These are phyloP conservation scores for Leucophenga varia DNA, from an alignment of 1,140 invertebrate species.

Conservation along the genomic window DNA sequence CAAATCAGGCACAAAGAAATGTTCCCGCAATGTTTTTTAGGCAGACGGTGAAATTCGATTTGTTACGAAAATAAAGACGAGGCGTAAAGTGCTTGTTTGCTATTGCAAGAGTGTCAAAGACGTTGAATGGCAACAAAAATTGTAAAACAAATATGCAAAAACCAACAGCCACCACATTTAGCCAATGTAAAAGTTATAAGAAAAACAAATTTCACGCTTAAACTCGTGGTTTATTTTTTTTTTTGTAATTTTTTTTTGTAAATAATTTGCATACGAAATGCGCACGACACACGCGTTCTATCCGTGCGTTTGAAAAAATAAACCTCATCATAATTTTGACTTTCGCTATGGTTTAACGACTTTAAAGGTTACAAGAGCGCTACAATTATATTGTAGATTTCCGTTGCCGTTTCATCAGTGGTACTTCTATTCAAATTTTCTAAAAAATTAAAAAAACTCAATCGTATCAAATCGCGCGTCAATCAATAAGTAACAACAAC, in stretches of 20 bases:
- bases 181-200: slow-evolving; percentile 2
- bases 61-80: slow-evolving; percentile 37
- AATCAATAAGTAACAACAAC: slow-evolving; percentile 35
- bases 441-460: no score
- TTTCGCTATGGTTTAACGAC: no score
- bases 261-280: slow-evolving; percentile 50
- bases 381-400: no score
- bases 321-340: no score
- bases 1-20: slow-evolving; percentile 2
- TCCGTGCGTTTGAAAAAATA: slow-evolving; percentile 48
- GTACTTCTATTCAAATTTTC: no score
- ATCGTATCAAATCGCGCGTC: slow-evolving; percentile 53
- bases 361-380: no score
- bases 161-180: not conserved
- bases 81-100: not conserved
- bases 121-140: slow-evolving; percentile 13
- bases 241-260: slow-evolving; percentile 5
- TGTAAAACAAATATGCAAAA: slow-evolving; percentile 3
- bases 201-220: slow-evolving; percentile 55
- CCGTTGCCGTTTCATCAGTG: no score
- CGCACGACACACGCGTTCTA: slow-evolving; percentile 7
- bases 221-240: slow-evolving; percentile 47
- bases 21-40: slow-evolving; percentile 9
- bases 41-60: slow-evolving; percentile 40
- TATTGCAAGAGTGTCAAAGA: slow-evolving; percentile 12